These are phyloP conservation scores for Coptotermes formosanus DNA, from an alignment of 1,140 invertebrate species.

Conservation along the genomic window DNA sequence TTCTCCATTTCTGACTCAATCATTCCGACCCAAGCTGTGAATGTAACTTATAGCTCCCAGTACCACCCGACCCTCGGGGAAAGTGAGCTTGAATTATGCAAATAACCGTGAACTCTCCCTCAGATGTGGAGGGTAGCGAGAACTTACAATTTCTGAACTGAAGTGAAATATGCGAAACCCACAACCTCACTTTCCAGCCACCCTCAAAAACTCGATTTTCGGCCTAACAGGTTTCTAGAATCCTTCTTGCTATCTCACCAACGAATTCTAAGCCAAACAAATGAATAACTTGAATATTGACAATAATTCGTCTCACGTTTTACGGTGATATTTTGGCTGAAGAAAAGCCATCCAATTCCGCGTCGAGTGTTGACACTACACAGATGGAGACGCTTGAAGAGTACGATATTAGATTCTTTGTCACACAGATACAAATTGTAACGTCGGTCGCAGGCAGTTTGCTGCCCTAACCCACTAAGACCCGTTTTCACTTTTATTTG, in stretches of 20 bases:
- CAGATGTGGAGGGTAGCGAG: not conserved
- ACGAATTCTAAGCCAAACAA: not conserved
- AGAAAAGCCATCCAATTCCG: no score
- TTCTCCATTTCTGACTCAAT: slow-evolving; percentile 1
- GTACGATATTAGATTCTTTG: no score
- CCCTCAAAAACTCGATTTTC: not conserved
- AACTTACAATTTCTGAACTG: not conserved
- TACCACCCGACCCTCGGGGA: not conserved
- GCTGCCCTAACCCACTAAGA: no score
- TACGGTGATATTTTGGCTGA: no score
- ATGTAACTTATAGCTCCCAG: slow-evolving; percentile 8
- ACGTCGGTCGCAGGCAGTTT: no score
- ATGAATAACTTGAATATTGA: not conserved
- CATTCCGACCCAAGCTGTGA: slow-evolving; percentile 13
- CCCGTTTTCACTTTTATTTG: no score
- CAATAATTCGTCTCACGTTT: no score
- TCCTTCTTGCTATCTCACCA: not conserved
- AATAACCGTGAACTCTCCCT: not conserved
- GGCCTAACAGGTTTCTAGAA: not conserved
- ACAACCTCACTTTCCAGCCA: not conserved
- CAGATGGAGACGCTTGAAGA: no score
- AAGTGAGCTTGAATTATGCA: slow-evolving; percentile 3
- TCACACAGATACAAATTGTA: no score
- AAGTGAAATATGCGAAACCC: not conserved
- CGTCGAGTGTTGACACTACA: no score